Evolutionary conservation across 64 coral and sea anemone genomes (phyloP), one percentile per base, ranked within the genome.

Genomic region (Cladopsammia gracilis): DNA sequence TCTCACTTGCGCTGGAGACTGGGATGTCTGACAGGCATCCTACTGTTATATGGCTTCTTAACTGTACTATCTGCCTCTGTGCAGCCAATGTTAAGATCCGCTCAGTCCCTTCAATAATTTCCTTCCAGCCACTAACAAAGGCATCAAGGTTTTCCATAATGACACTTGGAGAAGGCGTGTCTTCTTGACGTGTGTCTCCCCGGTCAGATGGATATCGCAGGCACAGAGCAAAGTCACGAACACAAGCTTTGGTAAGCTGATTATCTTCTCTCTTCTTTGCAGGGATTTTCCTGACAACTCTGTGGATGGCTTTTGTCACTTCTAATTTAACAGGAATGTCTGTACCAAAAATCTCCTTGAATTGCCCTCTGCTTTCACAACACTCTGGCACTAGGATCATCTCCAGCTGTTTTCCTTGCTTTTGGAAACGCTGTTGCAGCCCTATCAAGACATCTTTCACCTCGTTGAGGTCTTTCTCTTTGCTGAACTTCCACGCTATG

Each of bases 331-430:
- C 59, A 50, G 54, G 53, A 14, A 93, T 19, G 10, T 85, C 60
- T 45, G 81, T 3, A 14, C 91, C 91, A 87, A 87, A 93, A 23
- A 87, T 85, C 8, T 58, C 71, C 48, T 19, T 18, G 43, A 93
- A 77, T 23, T n/a, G 58, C 0, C 70, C 82, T 71, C 48, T 77
- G 12, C 16, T 65, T 52, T 86, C 25, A 57, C 91, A 93, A 87
- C 91, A 93, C 24, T 93, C 91, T 68, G 91, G 82, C 12, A 77
- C 74, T 57, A 93, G 91, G 85, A 87, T 87, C 83, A 93, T 76
- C 60, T 93, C 73, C 8, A 87, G 59, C 5, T 86, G 59, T 12
- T 54, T 75, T 59, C 82, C 82, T 58, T 93, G 82, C 48, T 34
- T 64, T 22, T 74, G 71, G 53, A 93, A 85, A 53, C 91, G 91